Evolutionary conservation across 2,888 invertebrate species (phyloP).

Genomic region (Cataglyphis livida): DNA sequence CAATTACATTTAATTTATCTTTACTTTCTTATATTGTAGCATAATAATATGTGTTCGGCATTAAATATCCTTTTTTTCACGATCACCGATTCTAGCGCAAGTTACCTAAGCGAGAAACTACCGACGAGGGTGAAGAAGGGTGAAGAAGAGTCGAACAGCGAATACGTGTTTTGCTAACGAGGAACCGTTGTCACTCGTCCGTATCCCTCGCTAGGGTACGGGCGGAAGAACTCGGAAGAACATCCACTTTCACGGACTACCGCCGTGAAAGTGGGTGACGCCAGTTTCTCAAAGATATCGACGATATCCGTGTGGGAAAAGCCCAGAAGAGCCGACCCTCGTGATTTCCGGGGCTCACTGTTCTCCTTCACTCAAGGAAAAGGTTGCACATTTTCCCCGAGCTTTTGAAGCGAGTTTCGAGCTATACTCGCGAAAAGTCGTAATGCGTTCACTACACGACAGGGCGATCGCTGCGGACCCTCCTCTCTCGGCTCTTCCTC

Average conservation of each 20-base stretch:
- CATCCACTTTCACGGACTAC: slow-evolving; percentile 61
- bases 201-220: slow-evolving; percentile 52
- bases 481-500: slow-evolving; percentile 2
- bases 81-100: neutral
- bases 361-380: neutral
- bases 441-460: slow-evolving; percentile 70
- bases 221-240: slow-evolving; percentile 55
- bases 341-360: slow-evolving; percentile 65
- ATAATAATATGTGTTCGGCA: neutral
- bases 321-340: slow-evolving; percentile 63
- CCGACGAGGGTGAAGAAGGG: slow-evolving; percentile 23
- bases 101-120: neutral
- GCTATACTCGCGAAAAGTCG: slow-evolving; percentile 65
- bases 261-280: slow-evolving; percentile 71
- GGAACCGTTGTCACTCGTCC: slow-evolving; percentile 80
- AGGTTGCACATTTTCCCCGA: slow-evolving; percentile 4
- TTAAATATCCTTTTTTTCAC: neutral
- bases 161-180: slow-evolving; percentile 80
- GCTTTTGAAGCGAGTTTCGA: neutral
- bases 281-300: slow-evolving; percentile 71
- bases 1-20: neutral
- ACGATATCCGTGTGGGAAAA: slow-evolving; percentile 76
- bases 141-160: slow-evolving; percentile 61
- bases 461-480: slow-evolving; percentile 60
- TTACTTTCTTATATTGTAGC: neutral